Conservation (phyloP, 2,888 invertebrate species). For the Globia sparganii region DNA sequence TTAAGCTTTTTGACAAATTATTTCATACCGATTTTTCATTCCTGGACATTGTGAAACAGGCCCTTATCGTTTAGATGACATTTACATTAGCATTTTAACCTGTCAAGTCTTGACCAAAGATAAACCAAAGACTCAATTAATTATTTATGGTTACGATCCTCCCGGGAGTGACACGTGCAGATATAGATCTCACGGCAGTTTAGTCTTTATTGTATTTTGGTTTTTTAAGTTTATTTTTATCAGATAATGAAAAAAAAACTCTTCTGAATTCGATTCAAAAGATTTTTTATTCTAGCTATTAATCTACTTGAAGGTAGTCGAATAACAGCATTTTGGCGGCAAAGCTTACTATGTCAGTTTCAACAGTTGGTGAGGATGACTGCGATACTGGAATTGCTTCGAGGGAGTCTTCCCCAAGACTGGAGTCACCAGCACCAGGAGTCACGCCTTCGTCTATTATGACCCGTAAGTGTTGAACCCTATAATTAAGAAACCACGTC, state of each 20-base stretch:
- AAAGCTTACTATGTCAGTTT: slow-evolving; percentile 25
- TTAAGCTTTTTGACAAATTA: neutral
- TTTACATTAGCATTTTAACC: neutral
- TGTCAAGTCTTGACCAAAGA: neutral
- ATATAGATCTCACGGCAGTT: neutral
- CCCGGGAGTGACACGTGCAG: neutral
- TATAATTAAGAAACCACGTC: neutral
- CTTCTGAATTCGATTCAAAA: neutral
- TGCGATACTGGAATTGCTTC: slow-evolving; percentile 92
- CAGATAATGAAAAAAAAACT: neutral
- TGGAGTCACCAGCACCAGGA: slow-evolving; percentile 91
- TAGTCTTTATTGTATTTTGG: too few species aligned
- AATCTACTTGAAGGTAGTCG: neutral
- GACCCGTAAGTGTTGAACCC: slow-evolving; percentile 79
- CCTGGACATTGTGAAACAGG: neutral
- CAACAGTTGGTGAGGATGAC: slow-evolving; percentile 91
- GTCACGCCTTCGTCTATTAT: slow-evolving; percentile 86
- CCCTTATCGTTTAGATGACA: neutral
- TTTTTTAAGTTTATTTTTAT: neutral
- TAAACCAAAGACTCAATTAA: neutral
- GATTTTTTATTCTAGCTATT: neutral
- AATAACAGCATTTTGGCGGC: slow-evolving; percentile 20
- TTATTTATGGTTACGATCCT: neutral
- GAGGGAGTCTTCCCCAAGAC: slow-evolving; percentile 93
- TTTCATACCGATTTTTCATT: neutral